These are phyloP conservation scores for Turritopsis dohrnii DNA, from an alignment of 30 jellyfish, hydroid and myxozoan genomes.

Conservation along the genomic window DNA sequence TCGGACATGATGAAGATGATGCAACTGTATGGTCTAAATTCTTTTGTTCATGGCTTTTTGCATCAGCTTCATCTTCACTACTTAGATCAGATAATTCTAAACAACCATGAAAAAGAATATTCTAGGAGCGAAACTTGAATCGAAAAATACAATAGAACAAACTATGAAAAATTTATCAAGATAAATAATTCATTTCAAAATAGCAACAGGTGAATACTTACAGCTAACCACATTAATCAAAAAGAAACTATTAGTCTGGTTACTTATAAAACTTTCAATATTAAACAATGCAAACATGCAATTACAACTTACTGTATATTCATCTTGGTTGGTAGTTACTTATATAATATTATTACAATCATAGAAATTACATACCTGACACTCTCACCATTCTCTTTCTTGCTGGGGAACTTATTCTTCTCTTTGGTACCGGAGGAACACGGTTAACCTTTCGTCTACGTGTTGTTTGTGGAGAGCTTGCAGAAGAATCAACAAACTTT, in stretches of 20 bases:
- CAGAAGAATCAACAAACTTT: neutral
- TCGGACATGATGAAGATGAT: neutral
- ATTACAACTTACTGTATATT: no score
- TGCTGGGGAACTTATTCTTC: constrained; percentile 3
- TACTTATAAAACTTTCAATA: neutral
- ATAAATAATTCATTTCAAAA: no score
- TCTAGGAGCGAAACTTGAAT: neutral
- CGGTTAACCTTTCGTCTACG: constrained; percentile 11
- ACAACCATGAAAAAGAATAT: neutral
- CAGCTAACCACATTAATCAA: neutral
- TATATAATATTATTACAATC: no score
- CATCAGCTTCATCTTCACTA: neutral
- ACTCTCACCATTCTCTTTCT: neutral
- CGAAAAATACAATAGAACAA: neutral
- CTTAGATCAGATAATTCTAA: neutral
- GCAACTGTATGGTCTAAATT: neutral
- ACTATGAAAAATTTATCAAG: neutral
- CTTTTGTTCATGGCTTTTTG: neutral
- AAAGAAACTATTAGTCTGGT: neutral
- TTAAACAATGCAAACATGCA: no score
- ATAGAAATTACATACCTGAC: neutral
- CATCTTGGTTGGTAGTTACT: no score
- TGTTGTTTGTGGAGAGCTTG: neutral
- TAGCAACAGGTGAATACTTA: neutral
- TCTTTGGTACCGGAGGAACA: constrained; percentile 8